Evolutionary conservation across 2,113 vertebrate species (phyloP), one percentile per base, ranked within the genome.

Genomic region (Dicrurus megarhynchus): DNA sequence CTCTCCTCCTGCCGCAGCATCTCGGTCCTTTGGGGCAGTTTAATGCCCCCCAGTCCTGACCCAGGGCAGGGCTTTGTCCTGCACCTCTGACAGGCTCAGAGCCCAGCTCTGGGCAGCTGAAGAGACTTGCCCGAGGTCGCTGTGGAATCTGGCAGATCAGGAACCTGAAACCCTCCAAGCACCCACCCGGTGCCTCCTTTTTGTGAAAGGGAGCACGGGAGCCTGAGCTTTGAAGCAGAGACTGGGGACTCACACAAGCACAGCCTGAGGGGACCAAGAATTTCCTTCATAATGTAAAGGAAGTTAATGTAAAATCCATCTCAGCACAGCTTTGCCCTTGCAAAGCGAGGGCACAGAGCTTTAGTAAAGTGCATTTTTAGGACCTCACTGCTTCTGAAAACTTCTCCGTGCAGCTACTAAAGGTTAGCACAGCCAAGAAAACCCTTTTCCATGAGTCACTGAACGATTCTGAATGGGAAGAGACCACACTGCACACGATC

Each of bases 241-340:
- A 4, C 0, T 33, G 23, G 87, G 57, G 56, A 35, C 33, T 59
- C 69, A 3, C 47, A 76, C 42, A 44, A 28, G 20, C 68, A 41
- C 18, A 35, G 75, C 68, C 49, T 3, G 33, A 68, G 44, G 32
- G 27, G 24, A 56, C 3, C 3, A 26, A 24, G 61, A 22, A 47
- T 22, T 79, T 30, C 30, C 79, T 71, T 53, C 16, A 7, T 3
- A 5, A 0, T 0, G 1, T 7, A 63, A 76, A 61, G 26, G 46
- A 55, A 16, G 27, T 5, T 3, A 3, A 59, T 41, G 20, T 52
- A 27, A 37, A 60, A 52, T 6, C 11, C 14, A 26, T 4, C 76
- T 60, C 11, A 1, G 52, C 30, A 41, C 46, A 50, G n/a, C 26
- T n/a, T n/a, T n/a, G n/a, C 14, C 22, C 73, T 11, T 5, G n/a